Conservation (phyloP, 2,888 invertebrate species). For the Tineola bisselliella region DNA sequence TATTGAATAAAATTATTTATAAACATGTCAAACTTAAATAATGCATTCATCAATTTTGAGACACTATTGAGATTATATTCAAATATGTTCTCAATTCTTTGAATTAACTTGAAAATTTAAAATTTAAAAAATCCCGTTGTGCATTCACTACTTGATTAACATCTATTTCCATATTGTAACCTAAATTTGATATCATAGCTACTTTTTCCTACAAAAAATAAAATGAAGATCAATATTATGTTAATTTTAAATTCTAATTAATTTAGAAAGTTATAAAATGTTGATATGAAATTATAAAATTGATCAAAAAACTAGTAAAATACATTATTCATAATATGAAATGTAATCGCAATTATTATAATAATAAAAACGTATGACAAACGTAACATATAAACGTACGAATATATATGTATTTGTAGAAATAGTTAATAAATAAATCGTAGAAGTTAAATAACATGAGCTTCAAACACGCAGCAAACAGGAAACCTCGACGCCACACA, state of each 20-base stretch:
- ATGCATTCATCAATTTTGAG: not conserved
- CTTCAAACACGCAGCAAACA: not conserved
- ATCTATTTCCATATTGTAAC: slow-evolving; percentile 4
- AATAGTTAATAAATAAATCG: not conserved
- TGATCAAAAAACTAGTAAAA: too few relatives aligned
- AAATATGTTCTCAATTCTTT: not conserved
- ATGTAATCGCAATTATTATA: too few relatives aligned
- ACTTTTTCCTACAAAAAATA: too few relatives aligned
- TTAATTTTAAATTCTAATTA: too few relatives aligned
- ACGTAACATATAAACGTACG: too few relatives aligned
- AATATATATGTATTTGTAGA: too few relatives aligned
- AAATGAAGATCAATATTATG: too few relatives aligned
- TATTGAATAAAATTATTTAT: too few relatives aligned
- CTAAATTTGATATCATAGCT: not conserved
- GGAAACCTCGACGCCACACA: slow-evolving; percentile 7
- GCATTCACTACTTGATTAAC: not conserved
- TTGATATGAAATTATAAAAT: too few relatives aligned
- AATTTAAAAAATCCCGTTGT: not conserved
- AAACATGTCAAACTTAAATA: not conserved
- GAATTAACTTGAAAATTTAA: not conserved
- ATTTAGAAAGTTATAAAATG: too few relatives aligned
- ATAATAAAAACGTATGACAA: too few relatives aligned
- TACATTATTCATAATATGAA: too few relatives aligned
- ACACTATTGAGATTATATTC: not conserved
- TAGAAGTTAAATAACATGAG: not conserved